Evolutionary conservation across 2,888 invertebrate species (phyloP).

Genomic region (Zaprionus lineosus): DNA sequence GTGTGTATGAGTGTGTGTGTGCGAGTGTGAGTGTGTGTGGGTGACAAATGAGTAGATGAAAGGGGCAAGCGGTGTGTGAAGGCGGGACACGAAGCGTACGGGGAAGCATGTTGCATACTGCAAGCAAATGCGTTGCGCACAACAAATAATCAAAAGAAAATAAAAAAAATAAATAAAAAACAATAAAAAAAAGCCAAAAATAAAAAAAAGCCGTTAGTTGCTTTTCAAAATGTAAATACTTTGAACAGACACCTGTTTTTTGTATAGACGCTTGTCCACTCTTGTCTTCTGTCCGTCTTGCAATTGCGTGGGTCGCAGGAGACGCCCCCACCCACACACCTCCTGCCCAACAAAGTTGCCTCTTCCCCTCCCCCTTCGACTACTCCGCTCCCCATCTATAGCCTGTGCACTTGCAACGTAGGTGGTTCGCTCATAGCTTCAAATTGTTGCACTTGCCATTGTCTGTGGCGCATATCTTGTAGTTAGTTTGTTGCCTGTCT

Average conservation of each 20-base stretch:
- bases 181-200: too few species aligned
- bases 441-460: slow-evolving; percentile 71
- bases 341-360: too few species aligned
- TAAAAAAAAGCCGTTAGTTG: slow-evolving; percentile 49
- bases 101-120: not conserved
- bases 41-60: slow-evolving; percentile 33
- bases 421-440: slow-evolving; percentile 61
- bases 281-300: too few species aligned
- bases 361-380: not conserved
- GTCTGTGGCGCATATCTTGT: slow-evolving; percentile 41
- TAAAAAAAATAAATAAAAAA: too few species aligned
- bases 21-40: too few species aligned
- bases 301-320: too few species aligned
- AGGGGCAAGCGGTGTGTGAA: not conserved
- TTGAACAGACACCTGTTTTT: slow-evolving; percentile 69
- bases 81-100: too few species aligned
- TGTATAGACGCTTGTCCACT: too few species aligned
- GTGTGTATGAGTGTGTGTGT: slow-evolving; percentile 3
- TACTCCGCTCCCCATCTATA: not conserved
- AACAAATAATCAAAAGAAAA: slow-evolving; percentile 4
- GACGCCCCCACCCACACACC: too few species aligned
- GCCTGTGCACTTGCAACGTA: slow-evolving; percentile 50
- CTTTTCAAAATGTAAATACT: slow-evolving; percentile 59
- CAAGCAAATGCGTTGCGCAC: slow-evolving; percentile 35
- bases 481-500: slow-evolving; percentile 56